Percentiles rank a stretch among this genome's conserved stretches.
Evolutionary conservation across 2,797 vertebrate genomes (phyloP).

Genomic region (Choloepus didactylus): DNA sequence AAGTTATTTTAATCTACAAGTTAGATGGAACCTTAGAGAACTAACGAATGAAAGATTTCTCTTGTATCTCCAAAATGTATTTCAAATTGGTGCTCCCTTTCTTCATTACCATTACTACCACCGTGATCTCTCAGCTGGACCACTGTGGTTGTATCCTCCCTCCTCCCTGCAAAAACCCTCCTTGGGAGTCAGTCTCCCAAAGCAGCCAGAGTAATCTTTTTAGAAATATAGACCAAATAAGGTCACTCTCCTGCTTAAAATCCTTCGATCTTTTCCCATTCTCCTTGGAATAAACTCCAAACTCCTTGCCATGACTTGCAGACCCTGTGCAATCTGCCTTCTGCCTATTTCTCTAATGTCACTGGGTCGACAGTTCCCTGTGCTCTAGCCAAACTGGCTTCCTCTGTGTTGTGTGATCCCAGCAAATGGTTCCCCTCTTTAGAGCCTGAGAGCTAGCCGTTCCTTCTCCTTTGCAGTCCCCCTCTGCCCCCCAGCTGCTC

Average conservation of each 20-base stretch:
- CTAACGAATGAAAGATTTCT: not conserved
- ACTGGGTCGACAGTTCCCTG: not conserved
- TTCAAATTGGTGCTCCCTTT: not conserved
- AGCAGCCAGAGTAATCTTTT: not conserved
- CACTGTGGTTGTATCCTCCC: not conserved
- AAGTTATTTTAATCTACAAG: slow-evolving; percentile 2
- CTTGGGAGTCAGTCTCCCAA: not conserved
- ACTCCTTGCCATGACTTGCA: not conserved
- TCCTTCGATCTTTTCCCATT: not conserved
- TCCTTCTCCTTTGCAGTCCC: not conserved
- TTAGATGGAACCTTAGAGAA: not conserved
- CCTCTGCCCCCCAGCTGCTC: not conserved
- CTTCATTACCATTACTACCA: not conserved
- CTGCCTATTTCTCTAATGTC: not conserved
- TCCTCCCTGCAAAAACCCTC: not conserved
- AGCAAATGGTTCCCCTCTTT: not conserved
- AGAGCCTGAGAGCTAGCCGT: not conserved
- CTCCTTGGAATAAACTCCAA: not conserved
- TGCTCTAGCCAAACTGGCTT: not conserved
- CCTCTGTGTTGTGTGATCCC: not conserved
- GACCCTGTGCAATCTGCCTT: rapidly evolving
- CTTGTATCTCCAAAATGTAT: not conserved
- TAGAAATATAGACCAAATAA: not conserved
- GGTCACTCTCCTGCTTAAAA: not conserved
- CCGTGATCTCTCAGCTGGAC: not conserved